A percentile compares a stretch with the other conserved stretches of the same genome.
phyloP scores from a whole-genome alignment of 2,888 invertebrate genomes.

The Ochropacha duplaris region DNA sequence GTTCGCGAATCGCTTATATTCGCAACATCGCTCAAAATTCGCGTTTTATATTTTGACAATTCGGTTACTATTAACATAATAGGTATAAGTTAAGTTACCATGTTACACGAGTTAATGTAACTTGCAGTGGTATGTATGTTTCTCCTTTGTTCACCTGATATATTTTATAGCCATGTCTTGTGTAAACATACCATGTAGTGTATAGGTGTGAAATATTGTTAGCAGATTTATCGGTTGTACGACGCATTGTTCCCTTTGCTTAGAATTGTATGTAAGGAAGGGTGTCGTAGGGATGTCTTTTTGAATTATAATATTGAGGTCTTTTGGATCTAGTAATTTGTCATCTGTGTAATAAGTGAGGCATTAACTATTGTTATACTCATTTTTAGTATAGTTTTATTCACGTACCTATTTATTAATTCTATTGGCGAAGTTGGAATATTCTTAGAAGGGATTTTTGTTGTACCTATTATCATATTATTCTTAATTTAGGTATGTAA shows the following conservation, averaged over 20 bases:
- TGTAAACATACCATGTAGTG: constrained; percentile 73
- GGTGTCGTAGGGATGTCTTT: constrained; percentile 45
- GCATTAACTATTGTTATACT: neutral
- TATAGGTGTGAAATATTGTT: constrained; percentile 78
- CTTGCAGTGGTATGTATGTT: constrained; percentile 66
- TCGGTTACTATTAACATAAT: constrained; percentile 71
- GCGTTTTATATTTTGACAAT: constrained; percentile 75
- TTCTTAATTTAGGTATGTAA: too few species aligned
- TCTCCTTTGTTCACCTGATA: constrained; percentile 73
- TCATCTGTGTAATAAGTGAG: neutral
- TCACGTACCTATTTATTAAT: neutral
- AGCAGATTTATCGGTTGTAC: constrained; percentile 74
- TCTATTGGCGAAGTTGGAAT: neutral
- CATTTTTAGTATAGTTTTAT: neutral
- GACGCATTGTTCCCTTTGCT: constrained; percentile 59
- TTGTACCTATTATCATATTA: too few species aligned
- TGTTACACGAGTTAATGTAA: constrained; percentile 64
- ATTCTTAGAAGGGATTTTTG: too few species aligned
- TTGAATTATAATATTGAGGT: constrained; percentile 24
- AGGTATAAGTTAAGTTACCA: constrained; percentile 48
- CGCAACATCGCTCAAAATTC: constrained; percentile 19
- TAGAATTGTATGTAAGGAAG: constrained; percentile 40
- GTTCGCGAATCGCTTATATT: constrained; percentile 37
- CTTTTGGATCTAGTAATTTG: constrained; percentile 17
- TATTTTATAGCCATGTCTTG: constrained; percentile 78